phyloP scores from a whole-genome alignment of 2,888 invertebrate genomes.

The Invenusta paracnida region DNA sequence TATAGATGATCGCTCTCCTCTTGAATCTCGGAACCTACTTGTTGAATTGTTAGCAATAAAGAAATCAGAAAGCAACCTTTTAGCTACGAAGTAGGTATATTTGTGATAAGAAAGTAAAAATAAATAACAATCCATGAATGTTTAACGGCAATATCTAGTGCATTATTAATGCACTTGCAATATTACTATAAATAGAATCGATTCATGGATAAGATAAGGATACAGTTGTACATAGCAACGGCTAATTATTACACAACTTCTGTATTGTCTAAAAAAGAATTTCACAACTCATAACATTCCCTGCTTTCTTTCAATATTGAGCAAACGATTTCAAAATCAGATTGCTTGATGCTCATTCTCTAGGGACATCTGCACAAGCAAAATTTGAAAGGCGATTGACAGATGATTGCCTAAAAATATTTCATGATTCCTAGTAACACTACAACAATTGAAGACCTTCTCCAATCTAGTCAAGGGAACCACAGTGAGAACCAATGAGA shows the following conservation, averaged over 20 bases:
- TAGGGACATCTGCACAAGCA: background rate
- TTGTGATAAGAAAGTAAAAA: background rate
- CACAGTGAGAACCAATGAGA: background rate
- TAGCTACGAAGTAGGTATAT: background rate
- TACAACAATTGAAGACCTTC: background rate
- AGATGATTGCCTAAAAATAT: too few species aligned
- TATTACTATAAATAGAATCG: background rate
- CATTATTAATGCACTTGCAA: too few species aligned
- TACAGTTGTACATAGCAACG: too few species aligned
- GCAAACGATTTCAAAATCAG: too few species aligned
- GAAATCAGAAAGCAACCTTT: background rate
- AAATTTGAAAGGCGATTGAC: background rate
- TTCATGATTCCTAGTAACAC: background rate
- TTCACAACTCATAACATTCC: too few species aligned
- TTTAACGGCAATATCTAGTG: background rate
- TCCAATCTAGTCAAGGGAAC: background rate
- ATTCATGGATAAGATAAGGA: background rate
- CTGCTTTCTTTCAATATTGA: too few species aligned
- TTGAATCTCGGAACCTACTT: background rate
- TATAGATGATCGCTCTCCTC: background rate
- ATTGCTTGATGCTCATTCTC: background rate
- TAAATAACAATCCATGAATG: background rate
- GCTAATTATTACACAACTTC: too few species aligned
- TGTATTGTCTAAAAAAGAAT: too few species aligned
- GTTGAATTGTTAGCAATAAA: background rate